Base-by-base conservation (phyloP, 1,140 invertebrate species). In the Colletes gigas region DNA sequence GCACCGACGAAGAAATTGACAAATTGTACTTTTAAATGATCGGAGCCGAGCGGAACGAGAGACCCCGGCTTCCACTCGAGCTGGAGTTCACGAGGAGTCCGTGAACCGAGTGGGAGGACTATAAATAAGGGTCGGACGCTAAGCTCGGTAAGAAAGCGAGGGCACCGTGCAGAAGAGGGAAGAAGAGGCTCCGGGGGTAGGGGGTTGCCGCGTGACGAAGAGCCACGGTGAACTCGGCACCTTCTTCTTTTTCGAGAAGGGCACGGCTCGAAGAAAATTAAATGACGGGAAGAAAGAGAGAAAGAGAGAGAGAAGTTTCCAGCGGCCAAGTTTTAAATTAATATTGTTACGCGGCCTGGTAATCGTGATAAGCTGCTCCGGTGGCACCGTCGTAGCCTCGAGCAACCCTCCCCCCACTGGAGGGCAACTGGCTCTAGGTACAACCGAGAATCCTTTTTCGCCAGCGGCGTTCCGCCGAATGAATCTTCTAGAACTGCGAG, bases 21-120 rank as follows among this genome's bases (percentile, higher is more conserved):
- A 87, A 87, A 87, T 86, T 87, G 85, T 87, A 87, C 85, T 87
- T 87, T 87, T 83, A 87, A 86, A 86, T 87, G 85, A 87, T 87
- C 85, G 81, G 30, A 80, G 71, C 44, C 57, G 62, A 71, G 75
- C 41, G 44, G 67, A 85, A 81, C 76, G 74, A 82, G 68, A 39
- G 30, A 30, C 30, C 19, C 66, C 52, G 41, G 68, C 67, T 67
- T 59, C 47, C 41, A 59, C 82, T 76, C 57, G 72, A 65, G 54
- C 59, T 21, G 70, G 78, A 71, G 80, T 82, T 78, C 60, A 77
- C 69, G 69, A 77, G 79, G 66, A 50, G 55, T 44, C 70, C 47
- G 21, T 54, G 52, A 17, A 19, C 52, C 19, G 47, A 57, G 81
- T 66, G 8, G 72, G 85, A 66, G 85, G 84, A 86, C 81, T 86